Percentiles rank a stretch among this genome's conserved stretches.
These are phyloP conservation scores for Meriones psammophilus DNA, from an alignment of 2,797 vertebrate species.

Conservation along the genomic window DNA sequence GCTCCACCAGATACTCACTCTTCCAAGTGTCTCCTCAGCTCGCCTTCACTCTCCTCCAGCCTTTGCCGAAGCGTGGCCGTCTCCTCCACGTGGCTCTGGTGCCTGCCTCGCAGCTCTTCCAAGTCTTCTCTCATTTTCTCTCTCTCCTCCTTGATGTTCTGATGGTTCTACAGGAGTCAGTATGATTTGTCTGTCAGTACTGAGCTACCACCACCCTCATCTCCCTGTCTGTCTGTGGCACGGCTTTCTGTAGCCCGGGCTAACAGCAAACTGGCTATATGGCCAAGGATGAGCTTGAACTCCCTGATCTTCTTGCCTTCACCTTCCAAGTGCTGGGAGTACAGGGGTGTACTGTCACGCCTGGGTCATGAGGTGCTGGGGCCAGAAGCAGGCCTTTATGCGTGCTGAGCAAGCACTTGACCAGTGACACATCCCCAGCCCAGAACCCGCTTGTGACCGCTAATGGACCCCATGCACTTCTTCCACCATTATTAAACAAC, in stretches of 20 bases:
- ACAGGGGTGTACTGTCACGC: background rate
- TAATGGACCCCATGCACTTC: background rate
- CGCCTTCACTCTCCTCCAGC: slow-evolving; percentile 92
- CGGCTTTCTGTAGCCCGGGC: background rate
- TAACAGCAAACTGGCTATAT: background rate
- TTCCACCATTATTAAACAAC: slow-evolving; percentile 9
- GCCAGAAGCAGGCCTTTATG: background rate
- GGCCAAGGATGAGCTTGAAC: background rate
- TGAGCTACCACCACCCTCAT: too few species aligned
- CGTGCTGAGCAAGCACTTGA: background rate
- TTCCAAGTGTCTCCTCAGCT: slow-evolving; percentile 94
- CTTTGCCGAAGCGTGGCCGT: slow-evolving; percentile 90
- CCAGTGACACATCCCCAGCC: background rate
- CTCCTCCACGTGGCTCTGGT: slow-evolving; percentile 89
- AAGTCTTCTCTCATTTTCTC: slow-evolving; percentile 87
- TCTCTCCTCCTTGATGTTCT: slow-evolving; percentile 89
- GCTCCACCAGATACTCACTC: slow-evolving; percentile 91
- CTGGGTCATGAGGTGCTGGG: background rate
- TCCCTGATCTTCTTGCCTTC: background rate
- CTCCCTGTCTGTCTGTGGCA: background rate
- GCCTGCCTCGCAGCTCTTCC: slow-evolving; percentile 90
- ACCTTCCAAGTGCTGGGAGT: background rate
- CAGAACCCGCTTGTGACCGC: background rate
- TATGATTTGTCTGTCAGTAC: background rate
- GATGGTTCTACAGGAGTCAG: slow-evolving; percentile 87